phyloP scores from a whole-genome alignment of 2,888 invertebrate genomes.

The Clusia tigrina region DNA sequence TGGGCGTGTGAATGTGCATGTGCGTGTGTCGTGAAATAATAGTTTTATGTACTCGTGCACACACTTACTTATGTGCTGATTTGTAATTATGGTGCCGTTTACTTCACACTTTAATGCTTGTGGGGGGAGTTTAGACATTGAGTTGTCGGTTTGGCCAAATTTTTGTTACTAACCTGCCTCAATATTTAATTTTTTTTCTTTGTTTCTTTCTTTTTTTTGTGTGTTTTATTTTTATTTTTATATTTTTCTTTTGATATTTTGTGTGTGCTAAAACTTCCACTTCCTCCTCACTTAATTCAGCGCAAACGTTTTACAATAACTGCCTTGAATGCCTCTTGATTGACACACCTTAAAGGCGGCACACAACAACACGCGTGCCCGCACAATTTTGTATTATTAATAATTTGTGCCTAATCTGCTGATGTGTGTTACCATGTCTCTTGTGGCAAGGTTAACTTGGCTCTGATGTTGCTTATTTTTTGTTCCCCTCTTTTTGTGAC shows the following conservation, averaged over 20 bases:
- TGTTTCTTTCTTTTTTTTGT: background rate
- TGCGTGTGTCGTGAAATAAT: too few species aligned
- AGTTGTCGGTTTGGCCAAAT: too few species aligned
- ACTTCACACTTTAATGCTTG: too few species aligned
- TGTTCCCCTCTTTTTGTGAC: background rate
- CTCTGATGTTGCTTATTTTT: background rate
- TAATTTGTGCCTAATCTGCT: conserved; percentile 8
- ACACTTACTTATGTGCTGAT: too few species aligned
- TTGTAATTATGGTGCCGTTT: too few species aligned
- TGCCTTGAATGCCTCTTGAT: conserved; percentile 12
- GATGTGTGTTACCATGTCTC: conserved; percentile 12
- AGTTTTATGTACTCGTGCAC: too few species aligned
- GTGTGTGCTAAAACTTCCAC: conserved; percentile 1
- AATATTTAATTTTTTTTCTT: conserved; percentile 7
- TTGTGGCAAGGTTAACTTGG: conserved; percentile 7
- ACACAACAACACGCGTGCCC: background rate
- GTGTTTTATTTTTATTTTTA: too few species aligned
- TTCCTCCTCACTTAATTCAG: background rate
- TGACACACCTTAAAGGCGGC: conserved; percentile 6
- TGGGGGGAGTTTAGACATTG: too few species aligned
- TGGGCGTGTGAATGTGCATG: too few species aligned
- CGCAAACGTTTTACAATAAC: conserved; percentile 4
- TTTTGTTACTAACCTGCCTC: conserved; percentile 6
- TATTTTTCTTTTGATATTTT: too few species aligned
- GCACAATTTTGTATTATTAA: background rate